phyloP scores from a whole-genome alignment of 2,113 vertebrate species.

The Salvelinus namaycush region DNA sequence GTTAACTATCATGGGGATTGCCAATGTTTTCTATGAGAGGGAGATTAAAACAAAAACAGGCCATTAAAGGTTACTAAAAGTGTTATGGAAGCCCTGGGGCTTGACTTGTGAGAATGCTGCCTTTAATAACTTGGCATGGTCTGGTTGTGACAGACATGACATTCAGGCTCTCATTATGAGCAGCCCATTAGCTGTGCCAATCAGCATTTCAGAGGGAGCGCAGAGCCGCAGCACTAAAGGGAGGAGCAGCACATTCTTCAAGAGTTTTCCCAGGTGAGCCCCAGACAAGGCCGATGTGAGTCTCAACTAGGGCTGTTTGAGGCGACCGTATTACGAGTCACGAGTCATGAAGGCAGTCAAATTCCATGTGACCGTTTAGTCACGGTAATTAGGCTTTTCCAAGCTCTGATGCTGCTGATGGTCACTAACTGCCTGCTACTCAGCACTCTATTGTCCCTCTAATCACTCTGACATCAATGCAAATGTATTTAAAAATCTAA shows the following conservation, averaged over 20 bases:
- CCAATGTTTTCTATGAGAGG: background rate
- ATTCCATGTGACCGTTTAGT: too few relatives aligned
- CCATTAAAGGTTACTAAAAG: background rate
- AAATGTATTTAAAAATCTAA: too few relatives aligned
- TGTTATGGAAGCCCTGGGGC: conserved; percentile 19
- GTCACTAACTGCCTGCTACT: too few relatives aligned
- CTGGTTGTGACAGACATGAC: conserved; percentile 77
- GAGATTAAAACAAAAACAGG: background rate
- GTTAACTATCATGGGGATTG: too few relatives aligned
- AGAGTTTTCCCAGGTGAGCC: conserved; percentile 27
- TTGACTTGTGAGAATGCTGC: conserved; percentile 64
- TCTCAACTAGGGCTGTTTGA: too few relatives aligned
- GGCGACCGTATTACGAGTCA: too few relatives aligned
- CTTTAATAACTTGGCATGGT: conserved; percentile 77
- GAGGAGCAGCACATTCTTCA: conserved; percentile 24
- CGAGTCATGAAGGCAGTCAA: too few relatives aligned
- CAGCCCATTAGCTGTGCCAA: conserved; percentile 75
- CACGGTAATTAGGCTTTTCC: too few relatives aligned
- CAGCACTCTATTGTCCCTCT: too few relatives aligned
- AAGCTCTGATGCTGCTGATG: too few relatives aligned
- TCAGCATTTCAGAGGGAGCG: conserved; percentile 60
- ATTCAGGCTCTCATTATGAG: conserved; percentile 81
- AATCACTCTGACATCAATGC: too few relatives aligned
- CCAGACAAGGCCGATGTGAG: conserved; percentile 21
- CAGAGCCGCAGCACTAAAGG: conserved; percentile 9